Percentiles rank a stretch among this genome's conserved stretches.
phyloP scores from a whole-genome alignment of 2,113 vertebrate genomes.

The Syrrhaptes paradoxus region DNA sequence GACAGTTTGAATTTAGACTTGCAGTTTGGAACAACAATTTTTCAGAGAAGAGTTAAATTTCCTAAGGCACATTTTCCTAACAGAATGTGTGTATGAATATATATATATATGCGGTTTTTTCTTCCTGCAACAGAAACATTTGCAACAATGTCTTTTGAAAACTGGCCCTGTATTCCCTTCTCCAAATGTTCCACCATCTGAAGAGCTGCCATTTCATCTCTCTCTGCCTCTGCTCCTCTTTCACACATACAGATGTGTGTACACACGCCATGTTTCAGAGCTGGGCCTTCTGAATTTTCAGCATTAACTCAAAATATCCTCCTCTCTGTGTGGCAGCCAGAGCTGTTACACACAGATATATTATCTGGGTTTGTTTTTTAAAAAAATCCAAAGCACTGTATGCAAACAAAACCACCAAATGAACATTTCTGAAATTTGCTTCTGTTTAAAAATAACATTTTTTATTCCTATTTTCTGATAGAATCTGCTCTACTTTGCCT shows the following conservation, averaged over 20 bases:
- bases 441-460: neutral
- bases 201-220: conserved; percentile 34
- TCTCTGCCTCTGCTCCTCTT: neutral
- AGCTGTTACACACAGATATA: neutral
- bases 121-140: conserved; percentile 18
- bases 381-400: neutral
- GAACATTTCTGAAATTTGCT: neutral
- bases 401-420: neutral
- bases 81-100: neutral
- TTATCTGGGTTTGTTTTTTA: neutral
- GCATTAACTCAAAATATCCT: neutral
- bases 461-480: neutral
- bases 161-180: neutral
- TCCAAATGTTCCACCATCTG: conserved; percentile 16
- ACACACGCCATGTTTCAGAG: neutral
- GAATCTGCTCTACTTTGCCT: neutral
- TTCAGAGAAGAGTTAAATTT: conserved; percentile 25
- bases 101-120: neutral
- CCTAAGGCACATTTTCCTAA: neutral
- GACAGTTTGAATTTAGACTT: neutral
- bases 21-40: neutral
- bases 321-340: neutral
- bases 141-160: conserved; percentile 31
- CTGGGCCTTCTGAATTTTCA: neutral
- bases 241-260: neutral